phyloP scores from a whole-genome alignment of 1,140 invertebrate genomes.

The Danaus plexippus region DNA sequence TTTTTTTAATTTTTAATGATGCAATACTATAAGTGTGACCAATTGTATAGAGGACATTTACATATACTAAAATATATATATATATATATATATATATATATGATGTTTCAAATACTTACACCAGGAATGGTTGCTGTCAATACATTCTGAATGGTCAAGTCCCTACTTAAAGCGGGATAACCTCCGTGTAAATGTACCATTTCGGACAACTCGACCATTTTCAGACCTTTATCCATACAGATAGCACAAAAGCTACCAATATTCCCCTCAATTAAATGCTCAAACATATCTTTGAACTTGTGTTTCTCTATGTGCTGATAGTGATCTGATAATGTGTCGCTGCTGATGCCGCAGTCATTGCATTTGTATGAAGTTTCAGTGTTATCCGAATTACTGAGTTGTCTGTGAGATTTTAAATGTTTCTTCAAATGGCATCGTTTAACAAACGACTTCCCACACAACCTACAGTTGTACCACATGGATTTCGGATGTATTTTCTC shows the following conservation, averaged over 20 bases:
- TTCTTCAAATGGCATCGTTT: conserved; percentile 38
- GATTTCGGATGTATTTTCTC: conserved; percentile 49
- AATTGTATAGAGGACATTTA: too few species aligned
- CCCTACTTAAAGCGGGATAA: conserved; percentile 41
- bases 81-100: neutral
- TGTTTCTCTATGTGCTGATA: conserved; percentile 61
- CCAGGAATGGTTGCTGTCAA: conserved; percentile 43
- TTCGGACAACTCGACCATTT: conserved; percentile 37
- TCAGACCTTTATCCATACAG: conserved; percentile 37
- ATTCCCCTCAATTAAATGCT: conserved; percentile 43
- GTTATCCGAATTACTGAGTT: conserved; percentile 10
- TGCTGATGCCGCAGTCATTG: conserved; percentile 36
- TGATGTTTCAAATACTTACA: conserved; percentile 38
- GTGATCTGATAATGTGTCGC: conserved; percentile 31
- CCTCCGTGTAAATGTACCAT: conserved; percentile 46
- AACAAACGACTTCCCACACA: conserved; percentile 56
- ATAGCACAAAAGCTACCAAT: conserved; percentile 45
- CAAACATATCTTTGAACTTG: conserved; percentile 48
- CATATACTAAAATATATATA: neutral
- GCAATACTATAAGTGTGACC: too few species aligned
- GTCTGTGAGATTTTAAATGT: conserved; percentile 30
- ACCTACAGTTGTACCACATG: conserved; percentile 55
- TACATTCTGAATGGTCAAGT: conserved; percentile 39
- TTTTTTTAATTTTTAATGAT: too few species aligned
- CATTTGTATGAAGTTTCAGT: conserved; percentile 32